These are phyloP conservation scores for Stegophylla sp. DNA, from an alignment of 2,888 invertebrate species.

Conservation along the genomic window DNA sequence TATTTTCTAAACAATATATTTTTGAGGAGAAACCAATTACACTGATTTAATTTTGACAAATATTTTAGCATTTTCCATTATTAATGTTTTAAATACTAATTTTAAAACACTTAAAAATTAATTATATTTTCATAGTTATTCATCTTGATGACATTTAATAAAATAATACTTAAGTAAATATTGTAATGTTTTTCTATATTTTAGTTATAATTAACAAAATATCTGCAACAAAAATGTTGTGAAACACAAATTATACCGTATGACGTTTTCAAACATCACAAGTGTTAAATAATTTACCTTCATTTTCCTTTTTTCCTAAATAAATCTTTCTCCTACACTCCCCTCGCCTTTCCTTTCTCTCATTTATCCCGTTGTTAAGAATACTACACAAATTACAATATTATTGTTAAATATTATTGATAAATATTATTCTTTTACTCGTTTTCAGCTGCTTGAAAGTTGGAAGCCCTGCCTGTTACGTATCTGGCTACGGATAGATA, in stretches of 20 bases:
- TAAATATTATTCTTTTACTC: conserved; percentile 44
- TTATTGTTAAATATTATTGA: not conserved
- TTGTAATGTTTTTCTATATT: conserved; percentile 17
- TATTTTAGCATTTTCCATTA: too few species aligned
- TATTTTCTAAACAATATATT: too few species aligned
- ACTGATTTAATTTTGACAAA: too few species aligned
- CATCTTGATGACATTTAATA: not conserved
- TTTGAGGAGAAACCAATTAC: too few species aligned
- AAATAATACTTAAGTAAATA: conserved; percentile 23
- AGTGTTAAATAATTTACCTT: too few species aligned
- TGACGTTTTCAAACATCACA: too few species aligned
- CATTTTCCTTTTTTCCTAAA: too few species aligned
- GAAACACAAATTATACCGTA: too few species aligned
- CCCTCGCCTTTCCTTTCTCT: not conserved
- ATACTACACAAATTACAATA: not conserved
- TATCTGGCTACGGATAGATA: conserved; percentile 82
- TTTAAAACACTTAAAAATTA: too few species aligned
- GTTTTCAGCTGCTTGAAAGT: conserved; percentile 60
- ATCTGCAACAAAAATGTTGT: not conserved
- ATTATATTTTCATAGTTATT: too few species aligned
- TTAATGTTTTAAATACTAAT: too few species aligned
- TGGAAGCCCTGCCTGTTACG: conserved; percentile 73
- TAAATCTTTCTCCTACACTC: too few species aligned
- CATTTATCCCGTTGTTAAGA: not conserved
- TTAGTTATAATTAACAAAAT: not conserved